Evolutionary conservation across 2,888 invertebrate species (phyloP), one percentile per base, ranked within the genome.

Genomic region (Antheraea yamamai): DNA sequence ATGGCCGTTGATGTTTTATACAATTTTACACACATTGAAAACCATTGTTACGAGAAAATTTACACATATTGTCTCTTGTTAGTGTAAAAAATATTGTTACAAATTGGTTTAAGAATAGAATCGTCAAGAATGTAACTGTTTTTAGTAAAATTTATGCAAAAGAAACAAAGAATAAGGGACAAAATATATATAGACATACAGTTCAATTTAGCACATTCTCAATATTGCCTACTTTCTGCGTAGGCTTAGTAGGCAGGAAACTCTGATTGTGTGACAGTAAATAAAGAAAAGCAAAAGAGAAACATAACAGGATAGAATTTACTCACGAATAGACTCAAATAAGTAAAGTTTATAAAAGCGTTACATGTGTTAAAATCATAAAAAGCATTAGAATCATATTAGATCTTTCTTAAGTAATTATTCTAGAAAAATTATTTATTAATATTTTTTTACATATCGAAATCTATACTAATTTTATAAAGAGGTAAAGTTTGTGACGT

Each of bases 1-100:
- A 86, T 87, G 88, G 87, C 86, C 87, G 74, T 74, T 74, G 73
- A 73, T 73, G 70, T 73, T 73, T 73, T 39, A 39, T 70, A 39
- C 70, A 70, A 70, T 70, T 70, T 70, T 70, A 70, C 70, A 70
- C 20, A 70, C 70, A 70, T 39, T 70, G 70, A 70, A 20, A 39
- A 39, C 70, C 70, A 70, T 70, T 70, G 70, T 70, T 39, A 10
- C 39, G 39, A 39, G 20, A 39, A n/a, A 70, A 39, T 70, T 70
- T 39, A 70, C 70, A 70, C 70, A 39, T 39, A n/a, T 39, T 70
- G 39, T 70, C 39, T 35, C 39, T 39, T 70, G 70, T 70, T 70
- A n/a, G 70, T n/a, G 10, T 70, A 70, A 70, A 70, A 39, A 39
- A 70, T 70, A 39, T 61, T 39, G 10, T 30, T 39, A 35, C 47